Percentiles rank a stretch among this genome's conserved stretches.
phyloP scores from a whole-genome alignment of 2,113 vertebrate genomes.

The Amia ocellicauda region DNA sequence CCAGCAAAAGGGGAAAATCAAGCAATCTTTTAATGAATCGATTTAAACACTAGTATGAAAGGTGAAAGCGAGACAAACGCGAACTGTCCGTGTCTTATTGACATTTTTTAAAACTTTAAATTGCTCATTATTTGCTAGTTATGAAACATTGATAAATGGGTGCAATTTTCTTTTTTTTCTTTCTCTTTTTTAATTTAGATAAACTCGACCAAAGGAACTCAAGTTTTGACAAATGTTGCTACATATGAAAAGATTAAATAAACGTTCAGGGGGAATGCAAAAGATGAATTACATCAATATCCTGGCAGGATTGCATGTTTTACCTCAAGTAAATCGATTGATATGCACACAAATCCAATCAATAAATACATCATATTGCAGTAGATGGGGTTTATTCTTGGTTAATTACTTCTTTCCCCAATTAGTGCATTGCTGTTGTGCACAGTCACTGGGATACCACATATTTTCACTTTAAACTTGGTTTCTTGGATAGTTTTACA shows the following conservation, averaged over 20 bases:
- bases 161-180: background rate
- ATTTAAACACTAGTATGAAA: background rate
- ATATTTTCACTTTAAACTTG: no score
- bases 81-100: constrained; percentile 5
- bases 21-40: background rate
- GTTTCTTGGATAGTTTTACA: no score
- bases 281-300: constrained; percentile 23
- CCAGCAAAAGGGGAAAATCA: background rate
- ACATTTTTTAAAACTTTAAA: constrained; percentile 13
- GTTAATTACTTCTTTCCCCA: background rate
- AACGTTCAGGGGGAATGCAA: constrained; percentile 6
- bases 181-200: constrained; percentile 10
- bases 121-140: constrained; percentile 18
- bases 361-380: background rate
- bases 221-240: constrained; percentile 16
- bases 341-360: background rate
- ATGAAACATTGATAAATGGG: constrained; percentile 16
- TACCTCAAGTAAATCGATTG: background rate
- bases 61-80: background rate
- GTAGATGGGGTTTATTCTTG: background rate
- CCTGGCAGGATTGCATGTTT: constrained; percentile 6
- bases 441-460: no score
- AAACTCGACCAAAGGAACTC: background rate
- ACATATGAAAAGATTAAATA: constrained; percentile 13
- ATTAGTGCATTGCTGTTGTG: no score